A percentile compares a stretch with the other conserved stretches of the same genome.
Evolutionary conservation across 2,888 invertebrate genomes (phyloP).

Genomic region (Platerodrilus igneus): DNA sequence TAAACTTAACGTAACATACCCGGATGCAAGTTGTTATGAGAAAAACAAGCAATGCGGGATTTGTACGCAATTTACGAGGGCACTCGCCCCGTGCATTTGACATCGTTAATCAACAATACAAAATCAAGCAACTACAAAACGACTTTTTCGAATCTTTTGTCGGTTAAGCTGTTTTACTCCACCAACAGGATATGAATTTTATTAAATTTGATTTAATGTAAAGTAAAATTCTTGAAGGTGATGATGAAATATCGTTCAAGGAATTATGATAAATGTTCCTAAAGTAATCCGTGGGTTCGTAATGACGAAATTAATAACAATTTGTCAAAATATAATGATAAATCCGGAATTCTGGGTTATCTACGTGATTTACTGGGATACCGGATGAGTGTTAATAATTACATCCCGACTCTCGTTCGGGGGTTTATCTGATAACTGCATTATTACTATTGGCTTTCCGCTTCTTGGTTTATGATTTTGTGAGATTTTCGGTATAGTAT

Average conservation of each 20-base stretch:
- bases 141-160: conserved; percentile 26
- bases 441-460: conserved; percentile 29
- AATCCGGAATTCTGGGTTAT: conserved; percentile 40
- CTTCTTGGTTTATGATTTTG: conserved; percentile 18
- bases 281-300: conserved; percentile 18
- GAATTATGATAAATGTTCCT: conserved; percentile 10
- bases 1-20: conserved; percentile 27
- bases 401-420: conserved; percentile 42
- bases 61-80: conserved; percentile 39
- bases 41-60: conserved; percentile 37
- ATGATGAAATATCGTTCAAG: too few species aligned
- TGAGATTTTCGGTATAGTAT: too few species aligned
- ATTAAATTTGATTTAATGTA: conserved; percentile 25
- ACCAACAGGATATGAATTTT: conserved; percentile 34
- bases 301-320: conserved; percentile 22
- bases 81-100: conserved; percentile 33
- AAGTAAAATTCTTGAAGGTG: too few species aligned
- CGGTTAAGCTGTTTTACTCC: conserved; percentile 35
- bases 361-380: conserved; percentile 44
- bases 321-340: conserved; percentile 41
- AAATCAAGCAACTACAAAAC: conserved; percentile 29
- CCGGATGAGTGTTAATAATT: conserved; percentile 46
- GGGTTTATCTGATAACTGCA: conserved; percentile 40
- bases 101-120: conserved; percentile 34
- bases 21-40: conserved; percentile 36